Evolutionary conservation across 2,888 invertebrate genomes (phyloP).

Genomic region (Choreutis nemorana): DNA sequence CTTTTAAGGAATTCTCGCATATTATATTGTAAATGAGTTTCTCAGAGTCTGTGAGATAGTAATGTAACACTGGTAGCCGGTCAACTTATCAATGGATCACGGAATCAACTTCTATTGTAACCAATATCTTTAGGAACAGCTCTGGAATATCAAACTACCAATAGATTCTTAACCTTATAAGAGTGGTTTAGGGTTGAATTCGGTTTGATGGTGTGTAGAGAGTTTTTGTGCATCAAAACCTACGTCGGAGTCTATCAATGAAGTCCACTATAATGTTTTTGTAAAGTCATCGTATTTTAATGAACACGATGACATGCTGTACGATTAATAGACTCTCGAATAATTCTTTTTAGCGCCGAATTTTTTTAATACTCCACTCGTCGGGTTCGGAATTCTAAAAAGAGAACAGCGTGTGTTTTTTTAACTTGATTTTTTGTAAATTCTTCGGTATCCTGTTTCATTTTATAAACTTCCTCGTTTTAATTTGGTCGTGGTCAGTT

Average conservation of each 20-base stretch:
- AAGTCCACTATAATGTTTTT: constrained; percentile 61
- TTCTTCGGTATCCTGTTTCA: constrained; percentile 34
- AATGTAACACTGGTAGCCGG: constrained; percentile 63
- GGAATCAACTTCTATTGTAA: constrained; percentile 61
- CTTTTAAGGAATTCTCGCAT: constrained; percentile 14
- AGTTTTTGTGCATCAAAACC: constrained; percentile 47
- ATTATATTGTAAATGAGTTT: constrained; percentile 31
- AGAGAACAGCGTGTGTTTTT: constrained; percentile 32
- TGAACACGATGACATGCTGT: constrained; percentile 66
- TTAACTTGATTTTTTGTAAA: constrained; percentile 27
- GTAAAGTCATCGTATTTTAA: constrained; percentile 66
- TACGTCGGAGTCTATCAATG: constrained; percentile 64
- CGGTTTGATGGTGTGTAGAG: constrained; percentile 18
- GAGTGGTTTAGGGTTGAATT: constrained; percentile 21
- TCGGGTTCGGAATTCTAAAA: constrained; percentile 38
- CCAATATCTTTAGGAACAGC: constrained; percentile 49
- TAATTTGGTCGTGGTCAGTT: too few relatives aligned
- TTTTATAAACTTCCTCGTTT: constrained; percentile 34
- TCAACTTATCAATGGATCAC: constrained; percentile 62
- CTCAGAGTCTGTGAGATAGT: constrained; percentile 47
- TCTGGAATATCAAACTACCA: too few relatives aligned
- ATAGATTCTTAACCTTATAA: constrained; percentile 21
- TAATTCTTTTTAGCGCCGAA: constrained; percentile 61
- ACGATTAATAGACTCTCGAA: constrained; percentile 61
- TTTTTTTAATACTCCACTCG: constrained; percentile 39